These are phyloP conservation scores for Drosophila lacteicornis DNA, from an alignment of 1,140 invertebrate species.

Conservation along the genomic window DNA sequence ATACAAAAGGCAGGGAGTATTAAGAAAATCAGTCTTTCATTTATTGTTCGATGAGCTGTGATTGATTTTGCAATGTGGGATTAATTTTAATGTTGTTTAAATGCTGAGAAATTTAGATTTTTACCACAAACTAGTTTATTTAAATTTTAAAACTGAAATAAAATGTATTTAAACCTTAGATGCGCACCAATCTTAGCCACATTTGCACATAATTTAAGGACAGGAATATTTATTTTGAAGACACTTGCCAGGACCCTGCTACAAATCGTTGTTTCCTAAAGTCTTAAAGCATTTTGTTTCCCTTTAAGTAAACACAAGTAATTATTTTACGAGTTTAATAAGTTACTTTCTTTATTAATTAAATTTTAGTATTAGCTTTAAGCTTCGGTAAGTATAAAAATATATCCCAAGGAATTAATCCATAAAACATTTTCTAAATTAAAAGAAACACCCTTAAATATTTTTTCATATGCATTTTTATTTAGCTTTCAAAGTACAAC, in stretches of 20 bases:
- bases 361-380: neutral
- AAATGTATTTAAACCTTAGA: neutral
- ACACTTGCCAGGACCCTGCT: no score
- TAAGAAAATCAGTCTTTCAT: neutral
- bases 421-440: neutral
- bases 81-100: neutral
- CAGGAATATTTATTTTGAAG: neutral
- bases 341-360: neutral
- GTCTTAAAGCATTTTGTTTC: fast-evolving
- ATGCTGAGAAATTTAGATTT: no score
- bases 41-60: neutral
- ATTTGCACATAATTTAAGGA: neutral
- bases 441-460: neutral
- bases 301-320: neutral
- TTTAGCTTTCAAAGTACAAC: conserved; percentile 52
- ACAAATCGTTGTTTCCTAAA: neutral
- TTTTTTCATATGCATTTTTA: conserved; percentile 39
- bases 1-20: neutral
- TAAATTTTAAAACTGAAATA: neutral
- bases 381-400: fast-evolving
- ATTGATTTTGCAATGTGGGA: neutral
- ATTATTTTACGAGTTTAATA: neutral
- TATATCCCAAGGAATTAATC: no score
- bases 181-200: no score
- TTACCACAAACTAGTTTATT: no score